Evolutionary conservation across 1,140 invertebrate genomes (phyloP), one percentile per base, ranked within the genome.

Genomic region (Manduca sexta): DNA sequence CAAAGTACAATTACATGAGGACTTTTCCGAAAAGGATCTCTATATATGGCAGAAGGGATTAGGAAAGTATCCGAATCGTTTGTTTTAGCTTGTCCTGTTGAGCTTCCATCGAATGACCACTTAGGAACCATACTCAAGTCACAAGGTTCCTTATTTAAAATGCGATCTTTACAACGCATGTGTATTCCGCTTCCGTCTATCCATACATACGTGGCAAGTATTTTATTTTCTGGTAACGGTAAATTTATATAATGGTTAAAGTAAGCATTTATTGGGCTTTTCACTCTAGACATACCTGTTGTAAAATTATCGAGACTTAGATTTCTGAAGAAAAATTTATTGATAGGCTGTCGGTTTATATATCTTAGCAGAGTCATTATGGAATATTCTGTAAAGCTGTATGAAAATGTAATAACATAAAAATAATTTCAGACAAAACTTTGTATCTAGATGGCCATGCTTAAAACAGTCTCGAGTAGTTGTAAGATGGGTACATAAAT

Each of bases 71-170:
- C 97, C n/a, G 96, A 97, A 67, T 95, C 92, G 34, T 86, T 80
- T 15, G 92, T 92, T 63, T 91, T 88, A 1, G 93, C 92, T 83
- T 94, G 93, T 43, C 91, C 90, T 0, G 93, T 94, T 1, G 93
- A 94, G 69, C 95, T 97, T 13, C 97, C 98, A 84, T 99, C 97
- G 71, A 95, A 99, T 56, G 97, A 96, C 98, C 98, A 99, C 11
- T 92, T 88, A 0, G 97, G 97, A 17, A 97, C 86, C 51, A 97
- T 94, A 44, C 41, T 34, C n/a, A 92, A 80, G 48, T 85, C 83
- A 56, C 88, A 89, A 4, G 94, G 93, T 43, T 90, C 80, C 61
- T 88, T 89, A 56, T 92, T 88, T 33, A 95, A 69, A 7, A 94
- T 93, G 49, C 91, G 88, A 51, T 94, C 94, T 83, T 97, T 97